Base-by-base conservation (phyloP, 1,140 invertebrate species). In the Drosophila pseudoananassae region DNA sequence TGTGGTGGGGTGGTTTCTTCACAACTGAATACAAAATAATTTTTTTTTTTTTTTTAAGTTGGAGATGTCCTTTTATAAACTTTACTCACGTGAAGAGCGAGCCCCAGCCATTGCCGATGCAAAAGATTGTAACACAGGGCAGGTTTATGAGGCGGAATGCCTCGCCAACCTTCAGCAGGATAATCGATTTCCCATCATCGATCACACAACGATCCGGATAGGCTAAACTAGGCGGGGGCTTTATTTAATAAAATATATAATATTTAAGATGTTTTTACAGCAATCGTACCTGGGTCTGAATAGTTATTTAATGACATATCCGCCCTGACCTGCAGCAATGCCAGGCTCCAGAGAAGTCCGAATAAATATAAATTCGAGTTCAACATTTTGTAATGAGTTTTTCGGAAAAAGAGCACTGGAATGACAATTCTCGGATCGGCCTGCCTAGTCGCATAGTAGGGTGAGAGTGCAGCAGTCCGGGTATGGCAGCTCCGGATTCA, bases 171-270 rank as follows among this genome's bases (percentile, higher is more conserved):
- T 33, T 58, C 0, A 84, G 40, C 6, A 79, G 23, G 8, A 77
- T 29, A 5, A 59, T 2, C 4, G 50, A 52, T 12, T n/a, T 7
- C 4, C 56, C 81, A 25, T 76, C 25, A 36, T 84, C 76, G 10
- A 85, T 4, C 6, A 80, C 77, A 60, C 73, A 85, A 5, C 57
- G 73, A 40, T 25, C 59, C 1, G 81, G 77, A 63, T 73, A 77
- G 1, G 58, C 81, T 84, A n/a, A 0, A 3, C 8, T 27, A 4
- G 10, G 10, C 33, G 0, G 12, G 4, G 20, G 38, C 9, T 38
- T 12, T n/a, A 9, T 9, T 25, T 36, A 12, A 6, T 20, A 20
- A 20, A 20, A 20, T 47, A 29, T 33, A 14, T 14, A 14, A 0
- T 17, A 15, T 2, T 2, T 33, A 3, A 1, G 17, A 15, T 15